phyloP scores from a whole-genome alignment of 92 coral and sea anemone genomes.

The Bergia sp. region DNA sequence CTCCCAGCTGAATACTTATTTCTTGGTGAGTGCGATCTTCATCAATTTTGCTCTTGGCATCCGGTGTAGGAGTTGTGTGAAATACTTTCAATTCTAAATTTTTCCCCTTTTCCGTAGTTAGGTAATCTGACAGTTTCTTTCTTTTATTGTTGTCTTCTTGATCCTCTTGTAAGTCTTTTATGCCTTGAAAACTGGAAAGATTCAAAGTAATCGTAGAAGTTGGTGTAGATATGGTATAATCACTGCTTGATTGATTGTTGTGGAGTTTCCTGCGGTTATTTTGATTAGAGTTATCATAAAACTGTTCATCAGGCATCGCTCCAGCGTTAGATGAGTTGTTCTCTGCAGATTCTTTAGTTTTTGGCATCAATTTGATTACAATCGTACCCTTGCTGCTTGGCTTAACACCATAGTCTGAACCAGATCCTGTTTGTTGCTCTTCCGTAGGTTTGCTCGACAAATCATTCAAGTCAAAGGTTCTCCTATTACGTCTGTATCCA shows the following conservation, averaged over 20 bases:
- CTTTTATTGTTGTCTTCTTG: neutral
- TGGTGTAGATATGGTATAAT: neutral
- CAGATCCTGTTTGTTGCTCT: constrained; percentile 4
- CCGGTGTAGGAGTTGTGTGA: neutral
- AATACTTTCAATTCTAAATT: constrained; percentile 3
- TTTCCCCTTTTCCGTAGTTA: constrained; percentile 1
- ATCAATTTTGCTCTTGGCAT: neutral
- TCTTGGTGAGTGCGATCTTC: neutral
- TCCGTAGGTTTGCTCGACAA: neutral
- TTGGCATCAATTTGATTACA: constrained; percentile 17
- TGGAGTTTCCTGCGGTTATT: neutral
- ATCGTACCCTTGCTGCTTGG: constrained; percentile 32
- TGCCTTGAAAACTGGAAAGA: neutral
- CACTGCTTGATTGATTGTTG: neutral
- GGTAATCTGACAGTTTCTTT: neutral
- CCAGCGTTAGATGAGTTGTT: neutral
- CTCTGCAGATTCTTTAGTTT: neutral
- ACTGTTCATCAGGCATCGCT: neutral
- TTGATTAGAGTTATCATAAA: neutral
- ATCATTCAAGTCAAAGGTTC: neutral
- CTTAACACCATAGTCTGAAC: neutral
- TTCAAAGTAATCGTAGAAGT: constrained; percentile 21
- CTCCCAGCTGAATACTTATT: constrained; percentile 4
- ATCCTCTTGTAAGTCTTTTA: neutral
- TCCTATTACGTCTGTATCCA: neutral